Percentiles rank a stretch among this genome's conserved stretches.
Conservation (phyloP, 1,140 invertebrate genomes). For the Bombus waltoni region DNA sequence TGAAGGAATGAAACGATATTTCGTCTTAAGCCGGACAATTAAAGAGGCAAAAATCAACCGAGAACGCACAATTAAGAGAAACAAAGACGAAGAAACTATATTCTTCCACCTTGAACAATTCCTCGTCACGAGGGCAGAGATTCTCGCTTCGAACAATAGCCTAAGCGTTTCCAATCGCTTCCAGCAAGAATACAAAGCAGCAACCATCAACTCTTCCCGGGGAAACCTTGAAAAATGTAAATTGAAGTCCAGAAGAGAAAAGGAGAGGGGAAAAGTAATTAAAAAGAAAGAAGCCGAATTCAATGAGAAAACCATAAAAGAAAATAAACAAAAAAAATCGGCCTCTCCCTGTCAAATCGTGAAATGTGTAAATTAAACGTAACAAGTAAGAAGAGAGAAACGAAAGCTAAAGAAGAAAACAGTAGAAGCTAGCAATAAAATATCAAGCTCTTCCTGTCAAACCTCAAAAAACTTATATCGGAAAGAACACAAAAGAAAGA, state of each 20-base stretch:
- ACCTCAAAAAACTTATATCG: too few relatives aligned
- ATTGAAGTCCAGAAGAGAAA: not conserved
- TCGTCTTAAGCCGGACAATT: not conserved
- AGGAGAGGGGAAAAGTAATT: not conserved
- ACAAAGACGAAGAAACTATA: not conserved
- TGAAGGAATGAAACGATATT: not conserved
- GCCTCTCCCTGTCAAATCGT: not conserved
- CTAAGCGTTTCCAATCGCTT: conserved; percentile 16
- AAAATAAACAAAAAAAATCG: not conserved
- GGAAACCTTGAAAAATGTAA: not conserved
- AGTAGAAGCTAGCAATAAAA: too few relatives aligned
- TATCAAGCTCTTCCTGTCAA: too few relatives aligned
- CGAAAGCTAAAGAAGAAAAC: too few relatives aligned
- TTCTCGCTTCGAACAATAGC: conserved; percentile 4
- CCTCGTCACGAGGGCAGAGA: not conserved
- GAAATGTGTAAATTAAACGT: too few relatives aligned
- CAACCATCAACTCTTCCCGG: not conserved
- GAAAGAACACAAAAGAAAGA: too few relatives aligned
- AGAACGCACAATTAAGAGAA: not conserved
- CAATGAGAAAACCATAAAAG: not conserved
- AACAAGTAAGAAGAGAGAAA: too few relatives aligned
- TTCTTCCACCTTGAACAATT: not conserved
- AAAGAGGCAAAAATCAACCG: not conserved
- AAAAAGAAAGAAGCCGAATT: not conserved
- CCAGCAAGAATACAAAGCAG: not conserved